Evolutionary conservation across 1,140 invertebrate genomes (phyloP).

Genomic region (Trachymyrmex septentrionalis): DNA sequence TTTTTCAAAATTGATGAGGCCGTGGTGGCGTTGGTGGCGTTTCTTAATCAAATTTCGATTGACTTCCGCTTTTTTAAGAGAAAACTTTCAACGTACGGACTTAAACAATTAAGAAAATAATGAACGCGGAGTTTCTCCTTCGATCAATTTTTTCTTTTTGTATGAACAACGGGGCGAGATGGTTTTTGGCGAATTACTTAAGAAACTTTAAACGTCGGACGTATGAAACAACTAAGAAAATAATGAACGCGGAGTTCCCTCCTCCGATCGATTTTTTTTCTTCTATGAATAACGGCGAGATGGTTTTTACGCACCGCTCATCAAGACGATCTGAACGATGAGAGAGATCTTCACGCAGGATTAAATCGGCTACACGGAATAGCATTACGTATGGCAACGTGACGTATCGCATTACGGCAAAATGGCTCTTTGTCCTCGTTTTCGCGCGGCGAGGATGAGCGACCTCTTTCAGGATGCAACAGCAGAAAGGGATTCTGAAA

Average conservation of each 20-base stretch:
- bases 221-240: background rate
- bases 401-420: constrained; percentile 68
- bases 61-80: background rate
- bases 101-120: constrained; percentile 10
- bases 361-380: constrained; percentile 71
- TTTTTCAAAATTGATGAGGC: constrained; percentile 3
- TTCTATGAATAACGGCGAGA: background rate
- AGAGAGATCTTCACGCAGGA: constrained; percentile 51
- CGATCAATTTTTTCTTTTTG: background rate
- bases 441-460: constrained; percentile 40
- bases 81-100: background rate
- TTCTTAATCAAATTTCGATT: constrained; percentile 20
- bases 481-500: constrained; percentile 66
- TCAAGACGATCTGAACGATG: constrained; percentile 12
- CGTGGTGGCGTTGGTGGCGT: background rate
- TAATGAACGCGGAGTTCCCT: background rate
- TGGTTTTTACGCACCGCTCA: background rate
- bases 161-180: background rate
- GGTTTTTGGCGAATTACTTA: background rate
- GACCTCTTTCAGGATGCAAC: constrained; percentile 35
- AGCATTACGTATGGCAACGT: constrained; percentile 44
- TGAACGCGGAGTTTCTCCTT: background rate
- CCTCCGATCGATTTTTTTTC: background rate
- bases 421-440: constrained; percentile 71
- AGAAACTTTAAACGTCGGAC: too few species aligned